Evolutionary conservation across 1,140 invertebrate genomes (phyloP), one percentile per base, ranked within the genome.

Genomic region (Lordiphosa mommai): DNA sequence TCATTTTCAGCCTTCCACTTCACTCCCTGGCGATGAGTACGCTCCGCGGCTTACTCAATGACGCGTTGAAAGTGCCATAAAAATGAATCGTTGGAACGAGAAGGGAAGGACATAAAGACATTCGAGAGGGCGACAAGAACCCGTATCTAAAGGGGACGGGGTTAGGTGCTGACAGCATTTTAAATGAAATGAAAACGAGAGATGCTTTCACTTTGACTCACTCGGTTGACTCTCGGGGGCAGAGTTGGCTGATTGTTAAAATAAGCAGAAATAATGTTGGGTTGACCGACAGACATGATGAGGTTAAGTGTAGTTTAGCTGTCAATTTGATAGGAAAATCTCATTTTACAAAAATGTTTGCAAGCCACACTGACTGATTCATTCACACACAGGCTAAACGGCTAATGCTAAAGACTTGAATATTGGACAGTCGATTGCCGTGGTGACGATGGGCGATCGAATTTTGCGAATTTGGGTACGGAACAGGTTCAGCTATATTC

Each of bases 51-150:
- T 61, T 66, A 82, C 72, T 82, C 76, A 82, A 82, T 82, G 76
- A 84, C 79, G 76, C 76, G 77, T 82, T 82, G 76, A 82, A 82
- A 84, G 72, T 82, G 76, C 77, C 72, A 84, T 76, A 84, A 80
- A 82, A 72, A 65, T 33, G 46, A 55, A 69, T 23, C 17, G 27
- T 27, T 43, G 36, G 36, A 37, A 37, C 10, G 16, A 23, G 17
- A 41, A 17, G 38, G 40, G 17, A 76, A 72, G 72, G 77, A 84
- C 77, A 84, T 76, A 72, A 79, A 82, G 76, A 80, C 69, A 60
- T 73, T 49, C 40, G 43, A 36, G 29, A 51, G 20, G 5, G 10
- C 12, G 27, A 36, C 38, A 57, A 57, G 61, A 38, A 40, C 49
- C 48, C 23, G 60, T 27, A 32, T 33, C 12, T 30, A 32, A 16